Evolutionary conservation across 2,888 invertebrate genomes (phyloP), one percentile per base, ranked within the genome.

Genomic region (Heteromurus nitidus): DNA sequence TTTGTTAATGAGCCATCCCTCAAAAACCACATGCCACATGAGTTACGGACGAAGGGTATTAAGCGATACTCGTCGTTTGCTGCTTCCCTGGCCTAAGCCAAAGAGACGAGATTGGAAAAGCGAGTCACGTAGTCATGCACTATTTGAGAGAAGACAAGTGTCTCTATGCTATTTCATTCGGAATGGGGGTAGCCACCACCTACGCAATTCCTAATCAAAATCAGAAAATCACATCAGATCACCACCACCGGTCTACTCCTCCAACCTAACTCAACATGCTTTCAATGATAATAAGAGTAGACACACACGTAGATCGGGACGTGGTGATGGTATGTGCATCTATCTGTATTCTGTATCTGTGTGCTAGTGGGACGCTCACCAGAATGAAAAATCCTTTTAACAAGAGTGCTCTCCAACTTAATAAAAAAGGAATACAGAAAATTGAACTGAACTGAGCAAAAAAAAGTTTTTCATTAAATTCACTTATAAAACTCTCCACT

Each of bases 11-110:
- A 64, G 50, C 18, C 50, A 30, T 18, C 18, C 67, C 80, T 20
- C 60, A 73, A 73, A 65, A 80, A 80, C 82, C 76, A 67, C 76
- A 82, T 67, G 36, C n/a, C n/a, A n/a, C n/a, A n/a, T n/a, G n/a
- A n/a, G n/a, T n/a, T n/a, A n/a, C n/a, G n/a, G n/a, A n/a, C n/a
- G n/a, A n/a, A n/a, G n/a, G n/a, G n/a, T n/a, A n/a, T n/a, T n/a
- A n/a, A n/a, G n/a, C n/a, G n/a, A n/a, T n/a, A n/a, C n/a, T n/a
- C n/a, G n/a, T n/a, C n/a, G n/a, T n/a, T n/a, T n/a, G n/a, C n/a
- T n/a, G n/a, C n/a, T n/a, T n/a, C n/a, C n/a, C n/a, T n/a, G n/a
- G n/a, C n/a, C n/a, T n/a, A n/a, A n/a, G n/a, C n/a, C n/a, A n/a
- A 18, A 24, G 24, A 55, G 24, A 55, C 24, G 16, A 24, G 22